Evolutionary conservation across 2,888 invertebrate species (phyloP), one percentile per base, ranked within the genome.

Genomic region (Stegana nigrithorax): DNA sequence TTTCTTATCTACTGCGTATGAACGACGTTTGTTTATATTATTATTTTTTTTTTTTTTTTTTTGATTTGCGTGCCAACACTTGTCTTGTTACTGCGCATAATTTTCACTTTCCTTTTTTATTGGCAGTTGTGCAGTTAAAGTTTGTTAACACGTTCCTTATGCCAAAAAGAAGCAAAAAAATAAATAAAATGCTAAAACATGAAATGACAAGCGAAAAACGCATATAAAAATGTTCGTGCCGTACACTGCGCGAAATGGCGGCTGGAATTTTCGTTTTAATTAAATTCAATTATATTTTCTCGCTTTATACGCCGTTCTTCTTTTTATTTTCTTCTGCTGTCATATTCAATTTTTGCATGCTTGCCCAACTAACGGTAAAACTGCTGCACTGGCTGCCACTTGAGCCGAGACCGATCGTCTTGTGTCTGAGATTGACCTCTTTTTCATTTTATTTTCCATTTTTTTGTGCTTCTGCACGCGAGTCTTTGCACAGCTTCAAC

Each of bases 101-200:
- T 79, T 76, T 76, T 76, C 75, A 76, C 75, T 76, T 76, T 76
- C 75, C 75, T 78, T 76, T 76, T 75, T 76, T 80, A 76, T 76
- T 76, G 75, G 73, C 73, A 73, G 44, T n/a, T n/a, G n/a, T n/a
- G 57, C 67, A 47, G 51, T 55, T 64, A 79, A 79, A 55, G 53
- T 55, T 55, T 55, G 53, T 55, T 55, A 55, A 29, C 53, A 32
- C 17, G 2, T 55, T 47, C 21, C 12, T 23, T 23, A 14, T 47
- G 47, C 47, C 47, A 47, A 47, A 21, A 55, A 55, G 8, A 29
- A 19, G 32, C 4, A 14, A 29, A n/a, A 51, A 27, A n/a, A 39
- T 8, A n/a, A 39, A 14, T n/a, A 39, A 39, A 39, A 14, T 39
- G 39, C 14, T 17, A n/a, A 39, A 14, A 36, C 2, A 39, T 14